Conservation (phyloP, 2,797 vertebrate species). For the Yasuhikotakia modesta region DNA sequence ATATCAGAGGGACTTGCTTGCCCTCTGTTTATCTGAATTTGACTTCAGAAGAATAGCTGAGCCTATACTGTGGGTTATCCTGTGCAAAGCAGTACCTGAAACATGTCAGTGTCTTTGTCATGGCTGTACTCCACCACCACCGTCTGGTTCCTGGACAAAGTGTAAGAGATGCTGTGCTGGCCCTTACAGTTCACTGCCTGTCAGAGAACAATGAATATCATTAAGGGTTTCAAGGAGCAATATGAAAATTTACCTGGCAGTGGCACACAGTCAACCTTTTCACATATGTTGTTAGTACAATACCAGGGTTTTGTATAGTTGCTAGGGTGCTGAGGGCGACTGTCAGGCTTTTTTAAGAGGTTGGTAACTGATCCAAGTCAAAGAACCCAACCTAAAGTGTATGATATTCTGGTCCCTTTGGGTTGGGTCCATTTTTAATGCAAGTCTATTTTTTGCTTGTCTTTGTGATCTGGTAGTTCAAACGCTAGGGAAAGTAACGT, state of each 20-base stretch:
- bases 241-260: too few relatives aligned
- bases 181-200: slow-evolving; percentile 95
- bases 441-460: not conserved
- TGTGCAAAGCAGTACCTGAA: slow-evolving; percentile 84
- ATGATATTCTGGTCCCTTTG: not conserved
- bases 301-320: not conserved
- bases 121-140: slow-evolving; percentile 97
- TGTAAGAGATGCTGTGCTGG: slow-evolving; percentile 98
- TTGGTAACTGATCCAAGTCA: too few relatives aligned
- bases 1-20: slow-evolving; percentile 3
- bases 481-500: not conserved
- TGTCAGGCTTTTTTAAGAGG: not conserved
- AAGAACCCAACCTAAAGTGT: not conserved
- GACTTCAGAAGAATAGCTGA: not conserved
- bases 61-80: not conserved
- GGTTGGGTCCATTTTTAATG: not conserved
- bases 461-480: not conserved
- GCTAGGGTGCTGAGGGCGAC: not conserved
- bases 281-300: not conserved
- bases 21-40: not conserved
- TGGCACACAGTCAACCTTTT: not conserved
- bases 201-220: slow-evolving; percentile 64
- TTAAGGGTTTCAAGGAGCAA: too few relatives aligned
- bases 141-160: slow-evolving; percentile 94
- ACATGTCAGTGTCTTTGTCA: slow-evolving; percentile 98